Evolutionary conservation across 2,113 vertebrate genomes (phyloP).

Genomic region (western clawed frog (Xenopus tropicalis)): DNA sequence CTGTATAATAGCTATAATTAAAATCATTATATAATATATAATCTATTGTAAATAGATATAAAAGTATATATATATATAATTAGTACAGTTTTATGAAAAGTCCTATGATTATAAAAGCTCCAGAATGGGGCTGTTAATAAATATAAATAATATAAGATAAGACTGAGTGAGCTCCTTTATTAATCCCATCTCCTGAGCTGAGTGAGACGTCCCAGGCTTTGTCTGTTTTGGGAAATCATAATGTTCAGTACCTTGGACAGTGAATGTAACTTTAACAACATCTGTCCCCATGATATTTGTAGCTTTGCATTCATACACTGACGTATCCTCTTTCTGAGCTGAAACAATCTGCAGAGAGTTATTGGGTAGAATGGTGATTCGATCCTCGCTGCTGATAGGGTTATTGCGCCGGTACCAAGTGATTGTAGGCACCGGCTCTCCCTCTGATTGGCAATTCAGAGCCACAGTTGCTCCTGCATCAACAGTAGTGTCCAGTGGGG

Average conservation of each 20-base stretch:
- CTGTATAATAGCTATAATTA: no score
- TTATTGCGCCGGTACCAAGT: constrained; percentile 78
- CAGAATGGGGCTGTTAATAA: no score
- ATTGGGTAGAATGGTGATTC: constrained; percentile 69
- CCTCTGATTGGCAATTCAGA: constrained; percentile 82
- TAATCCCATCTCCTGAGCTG: no score
- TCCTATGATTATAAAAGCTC: no score
- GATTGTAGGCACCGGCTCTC: constrained; percentile 78
- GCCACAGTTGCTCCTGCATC: constrained; percentile 75
- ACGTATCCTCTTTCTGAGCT: constrained; percentile 80
- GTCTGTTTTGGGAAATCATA: no score
- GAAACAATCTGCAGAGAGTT: constrained; percentile 74
- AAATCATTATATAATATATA: no score
- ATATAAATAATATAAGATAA: no score
- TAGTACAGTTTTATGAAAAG: no score
- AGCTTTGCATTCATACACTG: constrained; percentile 87
- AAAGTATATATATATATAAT: no score
- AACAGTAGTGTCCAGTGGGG: constrained; percentile 71
- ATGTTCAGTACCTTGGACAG: constrained; percentile 76
- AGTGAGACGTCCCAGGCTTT: no score
- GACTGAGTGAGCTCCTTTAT: no score
- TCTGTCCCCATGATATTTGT: constrained; percentile 86
- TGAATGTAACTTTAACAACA: constrained; percentile 70
- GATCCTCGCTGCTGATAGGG: constrained; percentile 62
- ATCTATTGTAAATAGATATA: no score